These are phyloP conservation scores for Volucella zonaria DNA, from an alignment of 2,888 invertebrate species.

Conservation along the genomic window DNA sequence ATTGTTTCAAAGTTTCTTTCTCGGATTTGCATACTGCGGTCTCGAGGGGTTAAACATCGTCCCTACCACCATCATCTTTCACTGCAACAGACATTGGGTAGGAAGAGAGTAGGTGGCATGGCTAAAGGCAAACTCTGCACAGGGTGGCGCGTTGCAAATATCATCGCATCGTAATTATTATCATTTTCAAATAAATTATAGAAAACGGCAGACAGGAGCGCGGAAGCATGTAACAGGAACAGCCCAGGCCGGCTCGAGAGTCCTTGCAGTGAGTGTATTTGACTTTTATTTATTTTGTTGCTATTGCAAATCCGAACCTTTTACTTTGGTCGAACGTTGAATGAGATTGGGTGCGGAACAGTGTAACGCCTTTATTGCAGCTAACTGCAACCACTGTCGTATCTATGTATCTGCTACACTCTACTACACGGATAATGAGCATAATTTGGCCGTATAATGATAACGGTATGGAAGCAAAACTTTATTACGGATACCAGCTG, in stretches of 20 bases:
- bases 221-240: conserved; percentile 49
- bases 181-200: conserved; percentile 74
- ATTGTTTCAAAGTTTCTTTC: conserved; percentile 68
- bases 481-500: conserved; percentile 72
- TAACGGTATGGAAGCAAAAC: conserved; percentile 68
- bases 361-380: conserved; percentile 56
- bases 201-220: conserved; percentile 64
- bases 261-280: conserved; percentile 38
- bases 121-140: not conserved
- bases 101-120: conserved; percentile 12
- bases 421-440: conserved; percentile 69
- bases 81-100: conserved; percentile 27
- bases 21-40: conserved; percentile 73
- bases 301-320: conserved; percentile 48
- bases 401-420: conserved; percentile 54
- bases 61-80: not conserved
- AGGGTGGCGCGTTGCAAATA: conserved; percentile 53
- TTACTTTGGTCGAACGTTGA: not conserved
- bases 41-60: conserved; percentile 46
- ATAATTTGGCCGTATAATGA: conserved; percentile 72
- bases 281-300: conserved; percentile 55
- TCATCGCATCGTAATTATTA: conserved; percentile 74
- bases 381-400: conserved; percentile 4
- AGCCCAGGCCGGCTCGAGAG: conserved; percentile 11
- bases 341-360: conserved; percentile 28